Conservation (phyloP, 1,140 invertebrate genomes). For the Drosophila navojoa region DNA sequence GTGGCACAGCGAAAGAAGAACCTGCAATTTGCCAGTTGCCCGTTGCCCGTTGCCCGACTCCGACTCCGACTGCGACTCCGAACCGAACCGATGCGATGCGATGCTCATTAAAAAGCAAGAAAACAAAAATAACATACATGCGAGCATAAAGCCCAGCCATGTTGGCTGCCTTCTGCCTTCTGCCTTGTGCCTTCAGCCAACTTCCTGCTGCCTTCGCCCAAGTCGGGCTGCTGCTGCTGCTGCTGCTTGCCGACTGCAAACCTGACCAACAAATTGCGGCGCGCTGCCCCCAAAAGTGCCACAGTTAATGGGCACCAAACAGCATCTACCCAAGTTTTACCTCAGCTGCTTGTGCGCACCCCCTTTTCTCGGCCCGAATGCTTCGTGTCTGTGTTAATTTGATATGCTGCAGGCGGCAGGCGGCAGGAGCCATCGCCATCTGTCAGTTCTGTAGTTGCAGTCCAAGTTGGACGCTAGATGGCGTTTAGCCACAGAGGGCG, state of each 20-base stretch:
- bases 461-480: slow-evolving; percentile 49
- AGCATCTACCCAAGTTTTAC: slow-evolving; percentile 39
- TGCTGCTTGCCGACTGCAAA: slow-evolving; percentile 36
- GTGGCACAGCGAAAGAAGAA: slow-evolving; percentile 49
- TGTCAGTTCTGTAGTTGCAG: slow-evolving; percentile 62
- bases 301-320: slow-evolving; percentile 77
- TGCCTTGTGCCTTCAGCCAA: background rate
- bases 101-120: slow-evolving; percentile 68
- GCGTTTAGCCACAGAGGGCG: slow-evolving; percentile 25
- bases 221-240: background rate
- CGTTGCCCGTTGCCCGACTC: slow-evolving; percentile 1
- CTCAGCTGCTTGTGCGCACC: background rate
- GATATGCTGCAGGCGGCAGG: slow-evolving; percentile 76
- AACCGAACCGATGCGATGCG: slow-evolving; percentile 10
- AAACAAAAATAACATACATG: slow-evolving; percentile 47
- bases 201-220: slow-evolving; percentile 3
- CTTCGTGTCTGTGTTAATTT: slow-evolving; percentile 76
- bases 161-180: slow-evolving; percentile 19
- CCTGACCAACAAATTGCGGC: slow-evolving; percentile 77
- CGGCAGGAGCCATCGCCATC: slow-evolving; percentile 66
- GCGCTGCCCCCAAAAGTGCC: slow-evolving; percentile 74
- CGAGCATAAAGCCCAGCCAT: slow-evolving; percentile 29
- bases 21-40: slow-evolving; percentile 68
- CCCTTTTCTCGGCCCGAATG: slow-evolving; percentile 12
- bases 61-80: background rate